A percentile compares a stretch with the other conserved stretches of the same genome.
phyloP scores from a whole-genome alignment of 2,797 vertebrate genomes.

The Philypnodon macrostomus region DNA sequence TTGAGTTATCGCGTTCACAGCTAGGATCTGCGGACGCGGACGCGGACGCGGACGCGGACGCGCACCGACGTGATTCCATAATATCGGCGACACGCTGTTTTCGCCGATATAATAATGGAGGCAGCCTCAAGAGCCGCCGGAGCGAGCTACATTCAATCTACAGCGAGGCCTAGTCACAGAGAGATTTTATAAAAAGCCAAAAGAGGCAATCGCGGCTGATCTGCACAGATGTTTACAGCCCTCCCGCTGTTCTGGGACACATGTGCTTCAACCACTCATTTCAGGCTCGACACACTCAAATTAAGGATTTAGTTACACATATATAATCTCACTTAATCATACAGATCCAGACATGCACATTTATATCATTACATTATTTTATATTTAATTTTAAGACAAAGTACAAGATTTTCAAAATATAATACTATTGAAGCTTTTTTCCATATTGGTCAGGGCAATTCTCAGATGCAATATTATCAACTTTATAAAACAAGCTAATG shows the following conservation, averaged over 20 bases:
- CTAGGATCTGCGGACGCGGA: no score
- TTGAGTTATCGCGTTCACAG: no score
- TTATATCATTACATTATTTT: no score
- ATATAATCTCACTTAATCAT: conserved; percentile 4
- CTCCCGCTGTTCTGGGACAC: conserved; percentile 13
- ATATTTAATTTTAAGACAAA: no score
- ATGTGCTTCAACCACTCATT: conserved; percentile 1
- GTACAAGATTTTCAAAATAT: no score
- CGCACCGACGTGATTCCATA: no score
- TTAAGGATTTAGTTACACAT: conserved; percentile 3
- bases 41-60: no score
- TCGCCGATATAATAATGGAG: conserved; percentile 72
- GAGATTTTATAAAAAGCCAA: conserved; percentile 15
- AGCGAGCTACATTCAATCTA: conserved; percentile 15
- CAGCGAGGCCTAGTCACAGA: conserved; percentile 19
- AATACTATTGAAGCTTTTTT: no score
- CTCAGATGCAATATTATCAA: no score
- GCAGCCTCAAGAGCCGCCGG: conserved; percentile 20
- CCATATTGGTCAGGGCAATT: no score
- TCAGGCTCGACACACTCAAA: neutral
- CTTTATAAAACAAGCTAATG: no score
- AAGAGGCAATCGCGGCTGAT: conserved; percentile 22
- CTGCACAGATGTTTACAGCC: conserved; percentile 23
- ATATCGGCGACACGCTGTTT: conserved; percentile 52
- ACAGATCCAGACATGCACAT: neutral